Base-by-base conservation (phyloP, 1,140 invertebrate species). In the Babylonia areolata region DNA sequence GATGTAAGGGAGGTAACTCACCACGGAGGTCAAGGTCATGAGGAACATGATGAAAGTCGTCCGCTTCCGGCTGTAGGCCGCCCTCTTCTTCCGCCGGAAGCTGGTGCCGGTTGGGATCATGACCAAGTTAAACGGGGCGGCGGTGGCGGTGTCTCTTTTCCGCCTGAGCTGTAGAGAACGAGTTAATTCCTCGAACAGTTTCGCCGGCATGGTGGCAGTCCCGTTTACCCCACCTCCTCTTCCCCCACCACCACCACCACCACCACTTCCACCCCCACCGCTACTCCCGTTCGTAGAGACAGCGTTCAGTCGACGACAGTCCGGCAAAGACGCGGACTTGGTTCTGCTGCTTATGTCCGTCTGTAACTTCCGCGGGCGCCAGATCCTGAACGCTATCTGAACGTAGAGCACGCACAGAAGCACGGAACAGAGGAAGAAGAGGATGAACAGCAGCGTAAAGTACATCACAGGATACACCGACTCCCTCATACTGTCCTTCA, bases 1-100 rank as follows among this genome's bases (percentile, higher is more conserved):
- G 23, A 90, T 86, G 73, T 88, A 86, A n/a, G 89, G 87, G 3
- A 90, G 80, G 40, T 86, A 87, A 83, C 90, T 91, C 28, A 91
- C n/a, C 37, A 88, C 85, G 33, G 88, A 89, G 3, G 87, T 87
- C 64, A 91, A 78, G 15, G 89, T 91, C 77, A 91, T 90, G 15
- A 86, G 58, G 28, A 89, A 90, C 79, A 91, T 82, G 71, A 90
- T 91, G 69, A 86, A 86, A 0, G 89, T 91, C 2, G 90, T 87
- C 15, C 87, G 83, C 51, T 87, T 81, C 3, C 87, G 31, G 31
- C 85, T 88, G 46, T 75, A 86, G 2, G 84, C 71, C 17, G 46
- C 54, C 46, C 33, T 78, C 39, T 75, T 51, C 78, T 64, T 85
- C 39, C 83, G 78, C 40, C 40, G 71, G 64, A 84, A 58, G 35